Evolutionary conservation across 2,113 vertebrate genomes (phyloP).

Genomic region (Peromyscus maniculatus): DNA sequence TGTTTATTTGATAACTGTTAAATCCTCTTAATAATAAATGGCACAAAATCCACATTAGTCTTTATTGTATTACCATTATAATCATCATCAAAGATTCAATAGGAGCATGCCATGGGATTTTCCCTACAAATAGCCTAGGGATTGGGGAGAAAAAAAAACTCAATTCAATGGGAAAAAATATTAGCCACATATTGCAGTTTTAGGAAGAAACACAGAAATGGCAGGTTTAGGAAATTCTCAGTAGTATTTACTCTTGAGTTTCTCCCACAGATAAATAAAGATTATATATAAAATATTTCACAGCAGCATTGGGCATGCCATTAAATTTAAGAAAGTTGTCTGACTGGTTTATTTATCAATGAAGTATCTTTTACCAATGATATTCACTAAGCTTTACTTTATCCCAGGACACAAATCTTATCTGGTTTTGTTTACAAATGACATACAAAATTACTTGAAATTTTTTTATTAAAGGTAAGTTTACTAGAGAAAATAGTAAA

Average conservation of each 20-base stretch:
- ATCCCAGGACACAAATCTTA: background rate
- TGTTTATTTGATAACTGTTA: background rate
- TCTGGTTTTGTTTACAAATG: background rate
- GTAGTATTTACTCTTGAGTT: background rate
- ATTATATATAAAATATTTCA: background rate
- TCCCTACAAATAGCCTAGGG: background rate
- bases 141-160: background rate
- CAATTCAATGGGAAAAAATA: background rate
- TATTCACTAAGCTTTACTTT: background rate
- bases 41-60: background rate
- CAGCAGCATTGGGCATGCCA: background rate
- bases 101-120: background rate
- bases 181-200: background rate
- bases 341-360: background rate
- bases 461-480: background rate
- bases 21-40: background rate
- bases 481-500: background rate
- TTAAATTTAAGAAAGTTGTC: background rate
- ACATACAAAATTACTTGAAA: background rate
- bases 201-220: background rate
- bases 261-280: background rate
- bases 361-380: background rate
- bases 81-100: background rate
- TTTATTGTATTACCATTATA: background rate
- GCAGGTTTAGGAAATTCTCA: background rate